Evolutionary conservation across 1,140 invertebrate species (phyloP), one percentile per base, ranked within the genome.

Genomic region (Manduca sexta): DNA sequence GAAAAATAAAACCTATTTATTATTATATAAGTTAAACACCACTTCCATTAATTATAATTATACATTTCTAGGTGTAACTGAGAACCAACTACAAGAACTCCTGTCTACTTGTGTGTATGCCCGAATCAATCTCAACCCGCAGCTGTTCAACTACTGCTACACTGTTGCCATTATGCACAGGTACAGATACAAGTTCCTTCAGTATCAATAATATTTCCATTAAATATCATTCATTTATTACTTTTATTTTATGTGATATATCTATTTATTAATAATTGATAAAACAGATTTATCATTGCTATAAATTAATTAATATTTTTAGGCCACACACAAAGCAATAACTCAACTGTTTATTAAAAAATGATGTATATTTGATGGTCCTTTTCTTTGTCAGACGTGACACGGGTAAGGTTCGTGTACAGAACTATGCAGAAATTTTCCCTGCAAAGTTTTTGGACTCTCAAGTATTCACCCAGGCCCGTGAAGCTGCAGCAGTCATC

Each of bases 81-180:
- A 72, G 30, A 69, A 78, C 30, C 52, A 84, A 18, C 79, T 90
- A 13, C 88, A 92, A 11, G 90, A 93, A 15, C 89, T 93, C 40
- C 61, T 91, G 16, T 90, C 92, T 0, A 87, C 91, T 5, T 89
- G 91, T 14, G 89, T 91, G 3, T 94, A 89, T 52, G 89, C 90
- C 17, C 87, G 92, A 13, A 92, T 92, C 63, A 90, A 91, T 31
- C 63, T 94, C 1, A 94, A 94, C 70, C 89, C 93, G 0, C 90
- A 92, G 57, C 73, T 95, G 53, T 95, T 93, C 79, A 91, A 93
- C 69, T 95, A 95, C 64, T 90, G 91, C 6, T 79, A 91, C 1
- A 93, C 92, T 0, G 93, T 94, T 11, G 92, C 92, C 0, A 71
- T 94, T 15, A 76, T 94, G 49, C 92, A 94, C 86, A 80, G 81